A percentile compares a stretch with the other conserved stretches of the same genome.
Evolutionary conservation across 2,888 invertebrate species (phyloP).

Genomic region (Nephrotoma guestfalica): DNA sequence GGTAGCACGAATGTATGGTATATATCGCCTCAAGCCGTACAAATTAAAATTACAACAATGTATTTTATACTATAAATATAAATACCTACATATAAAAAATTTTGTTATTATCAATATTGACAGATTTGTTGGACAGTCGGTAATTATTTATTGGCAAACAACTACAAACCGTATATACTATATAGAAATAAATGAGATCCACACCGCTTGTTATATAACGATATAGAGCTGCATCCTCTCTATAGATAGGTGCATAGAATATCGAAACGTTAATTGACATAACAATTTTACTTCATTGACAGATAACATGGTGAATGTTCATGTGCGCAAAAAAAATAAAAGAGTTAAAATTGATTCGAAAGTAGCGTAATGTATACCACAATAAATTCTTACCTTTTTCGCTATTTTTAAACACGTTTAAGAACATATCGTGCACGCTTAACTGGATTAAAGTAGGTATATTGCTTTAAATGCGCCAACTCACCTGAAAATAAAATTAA

Average conservation of each 20-base stretch:
- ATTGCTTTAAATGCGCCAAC: not conserved
- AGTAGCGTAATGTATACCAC: not conserved
- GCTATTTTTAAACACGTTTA: not conserved
- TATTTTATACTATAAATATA: not conserved
- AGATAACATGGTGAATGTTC: not conserved
- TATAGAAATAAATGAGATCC: not conserved
- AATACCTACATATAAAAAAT: not conserved
- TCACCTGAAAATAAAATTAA: not conserved
- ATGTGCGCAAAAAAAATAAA: not conserved
- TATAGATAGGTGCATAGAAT: not conserved
- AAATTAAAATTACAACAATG: not conserved
- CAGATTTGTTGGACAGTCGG: not conserved
- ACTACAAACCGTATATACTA: not conserved
- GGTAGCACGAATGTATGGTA: too few species aligned
- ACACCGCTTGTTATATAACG: not conserved
- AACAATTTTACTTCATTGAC: not conserved
- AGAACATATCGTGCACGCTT: not conserved
- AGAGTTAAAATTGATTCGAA: not conserved
- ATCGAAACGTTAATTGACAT: not conserved
- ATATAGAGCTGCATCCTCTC: not conserved
- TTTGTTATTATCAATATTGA: not conserved
- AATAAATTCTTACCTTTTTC: not conserved
- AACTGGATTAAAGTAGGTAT: not conserved
- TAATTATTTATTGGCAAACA: not conserved
- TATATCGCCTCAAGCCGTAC: not conserved